Evolutionary conservation across 2,888 invertebrate species (phyloP), one percentile per base, ranked within the genome.

Genomic region (Drosophila ochracea): DNA sequence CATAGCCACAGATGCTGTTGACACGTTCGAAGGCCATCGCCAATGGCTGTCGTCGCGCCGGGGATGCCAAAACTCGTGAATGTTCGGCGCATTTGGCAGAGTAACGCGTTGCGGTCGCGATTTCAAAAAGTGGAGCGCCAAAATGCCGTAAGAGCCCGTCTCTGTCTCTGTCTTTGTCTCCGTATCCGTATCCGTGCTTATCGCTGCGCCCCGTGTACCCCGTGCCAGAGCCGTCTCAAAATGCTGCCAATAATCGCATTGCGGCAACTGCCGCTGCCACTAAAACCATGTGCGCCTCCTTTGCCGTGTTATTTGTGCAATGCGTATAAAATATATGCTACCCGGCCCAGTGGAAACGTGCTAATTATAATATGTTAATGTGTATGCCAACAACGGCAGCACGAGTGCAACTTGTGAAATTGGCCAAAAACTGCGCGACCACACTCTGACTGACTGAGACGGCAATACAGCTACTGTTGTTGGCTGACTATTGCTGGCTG

Each of bases 11-110:
- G 86, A 89, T 90, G 90, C 86, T 89, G 89, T 88, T 88, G 89
- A 83, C 90, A 90, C 83, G 76, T 82, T 83, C 83, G 87, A 89
- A 89, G 89, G 89, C 82, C 90, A 73, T 65, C 82, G 86, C 73
- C 78, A 82, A 76, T 80, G 76, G 72, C 73, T 76, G 73, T 72
- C 67, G 76, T 28, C 54, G 52, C 47, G 47, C 55, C 68, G 62
- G 68, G 57, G 54, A 41, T 69, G 74, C 68, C 74, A 73, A 72
- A 71, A 71, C 64, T 76, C 77, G 71, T 73, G 63, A 71, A 73
- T 43, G 58, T 67, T 72, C 77, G 75, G 73, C 80, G 76, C 68
- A 72, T 73, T 87, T 86, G 83, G 76, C 83, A 84, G 74, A 74
- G 64, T 76, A 67, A 49, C 64, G 72, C 73, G 62, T 65, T 81